These are phyloP conservation scores for Noturus placidus DNA, from an alignment of 2,113 vertebrate genomes.

Conservation along the genomic window DNA sequence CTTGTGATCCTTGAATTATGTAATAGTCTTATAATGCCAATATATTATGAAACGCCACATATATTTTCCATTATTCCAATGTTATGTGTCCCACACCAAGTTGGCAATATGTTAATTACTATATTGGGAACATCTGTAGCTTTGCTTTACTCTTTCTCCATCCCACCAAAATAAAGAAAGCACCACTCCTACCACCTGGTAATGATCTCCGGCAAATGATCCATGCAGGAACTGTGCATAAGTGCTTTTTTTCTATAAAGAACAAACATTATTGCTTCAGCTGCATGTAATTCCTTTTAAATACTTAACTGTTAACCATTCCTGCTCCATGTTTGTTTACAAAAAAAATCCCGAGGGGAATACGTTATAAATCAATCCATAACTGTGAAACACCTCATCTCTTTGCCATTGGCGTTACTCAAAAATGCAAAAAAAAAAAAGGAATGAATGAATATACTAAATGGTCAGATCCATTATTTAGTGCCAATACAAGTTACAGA, in stretches of 20 bases:
- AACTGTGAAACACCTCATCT: neutral
- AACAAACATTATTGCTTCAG: too few relatives aligned
- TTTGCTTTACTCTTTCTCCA: neutral
- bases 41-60: neutral
- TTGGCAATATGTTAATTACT: neutral
- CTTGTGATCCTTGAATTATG: neutral
- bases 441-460: neutral
- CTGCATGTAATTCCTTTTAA: neutral
- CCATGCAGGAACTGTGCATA: too few relatives aligned
- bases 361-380: neutral
- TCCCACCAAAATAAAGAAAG: too few relatives aligned
- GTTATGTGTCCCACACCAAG: neutral
- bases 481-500: neutral
- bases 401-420: neutral
- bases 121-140: neutral
- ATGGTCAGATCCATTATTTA: slow-evolving; percentile 13
- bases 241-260: too few relatives aligned
- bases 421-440: neutral
- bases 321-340: too few relatives aligned
- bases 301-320: too few relatives aligned
- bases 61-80: neutral
- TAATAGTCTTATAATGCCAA: neutral
- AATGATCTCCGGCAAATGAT: too few relatives aligned
- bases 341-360: neutral
- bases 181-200: too few relatives aligned